Percentiles rank a stretch among this genome's conserved stretches.
Conservation (phyloP, 37 sponge, comb jelly and placozoan genomes). For the Cladorhizidae sp. region DNA sequence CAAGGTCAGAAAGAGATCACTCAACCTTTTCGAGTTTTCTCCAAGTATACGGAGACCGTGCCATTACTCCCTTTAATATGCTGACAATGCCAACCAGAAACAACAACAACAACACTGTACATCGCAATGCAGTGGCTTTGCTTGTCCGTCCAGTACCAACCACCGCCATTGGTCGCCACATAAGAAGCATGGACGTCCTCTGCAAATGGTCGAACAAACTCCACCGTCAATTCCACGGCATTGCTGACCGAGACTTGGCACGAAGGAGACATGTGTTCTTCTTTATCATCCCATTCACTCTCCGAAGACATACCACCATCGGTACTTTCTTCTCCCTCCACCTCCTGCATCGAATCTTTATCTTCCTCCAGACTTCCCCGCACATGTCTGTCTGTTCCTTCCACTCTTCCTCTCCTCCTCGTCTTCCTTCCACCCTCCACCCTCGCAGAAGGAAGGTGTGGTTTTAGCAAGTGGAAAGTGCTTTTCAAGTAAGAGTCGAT, state of each 20-base stretch:
- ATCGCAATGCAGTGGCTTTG: conserved; percentile 25
- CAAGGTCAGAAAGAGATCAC: no score
- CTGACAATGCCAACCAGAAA: neutral
- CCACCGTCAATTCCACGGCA: conserved; percentile 1
- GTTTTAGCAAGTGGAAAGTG: neutral
- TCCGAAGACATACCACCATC: neutral
- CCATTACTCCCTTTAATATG: no score
- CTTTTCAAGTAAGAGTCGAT: neutral
- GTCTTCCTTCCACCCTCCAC: neutral
- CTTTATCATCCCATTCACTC: neutral
- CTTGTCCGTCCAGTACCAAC: neutral
- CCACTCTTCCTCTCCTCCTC: neutral
- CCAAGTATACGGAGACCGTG: no score
- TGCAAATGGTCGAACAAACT: conserved; percentile 18
- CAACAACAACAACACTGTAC: neutral
- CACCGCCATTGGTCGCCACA: neutral
- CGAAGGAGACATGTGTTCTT: neutral
- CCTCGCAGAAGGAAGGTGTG: neutral
- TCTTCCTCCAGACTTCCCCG: neutral
- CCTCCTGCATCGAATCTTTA: neutral
- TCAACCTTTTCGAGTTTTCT: no score
- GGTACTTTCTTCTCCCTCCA: neutral
- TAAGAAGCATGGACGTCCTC: conserved; percentile 3
- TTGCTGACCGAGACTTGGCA: neutral
- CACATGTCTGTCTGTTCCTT: neutral